Conservation (phyloP, 2,113 vertebrate genomes). For the Neotragus moschatus region DNA sequence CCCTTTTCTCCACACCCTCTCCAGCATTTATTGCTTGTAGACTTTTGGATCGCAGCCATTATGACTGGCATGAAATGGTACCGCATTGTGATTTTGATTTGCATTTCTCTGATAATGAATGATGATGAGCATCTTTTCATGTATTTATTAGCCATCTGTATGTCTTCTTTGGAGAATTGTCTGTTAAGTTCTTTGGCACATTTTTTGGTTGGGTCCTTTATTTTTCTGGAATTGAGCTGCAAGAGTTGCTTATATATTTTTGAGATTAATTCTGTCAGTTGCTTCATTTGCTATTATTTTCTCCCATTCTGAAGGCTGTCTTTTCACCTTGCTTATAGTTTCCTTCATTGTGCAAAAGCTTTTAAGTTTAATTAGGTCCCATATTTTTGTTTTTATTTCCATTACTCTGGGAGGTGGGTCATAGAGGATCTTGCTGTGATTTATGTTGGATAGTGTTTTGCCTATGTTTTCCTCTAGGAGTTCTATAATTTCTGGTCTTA, state of each 20-base stretch:
- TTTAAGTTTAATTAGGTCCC: background rate
- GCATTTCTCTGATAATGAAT: background rate
- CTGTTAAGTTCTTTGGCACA: background rate
- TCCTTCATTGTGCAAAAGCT: background rate
- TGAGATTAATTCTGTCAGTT: background rate
- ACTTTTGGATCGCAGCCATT: background rate
- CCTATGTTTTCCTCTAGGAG: background rate
- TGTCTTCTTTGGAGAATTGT: background rate
- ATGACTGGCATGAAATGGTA: background rate
- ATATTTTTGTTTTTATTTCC: background rate
- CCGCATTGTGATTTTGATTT: background rate
- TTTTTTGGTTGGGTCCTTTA: background rate
- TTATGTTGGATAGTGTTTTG: background rate
- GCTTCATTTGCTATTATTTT: background rate
- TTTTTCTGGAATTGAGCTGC: background rate
- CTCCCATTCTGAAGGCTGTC: background rate
- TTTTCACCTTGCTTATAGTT: background rate
- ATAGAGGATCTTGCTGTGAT: background rate
- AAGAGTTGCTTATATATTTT: background rate
- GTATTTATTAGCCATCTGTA: background rate
- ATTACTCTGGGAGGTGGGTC: background rate
- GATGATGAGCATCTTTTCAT: background rate
- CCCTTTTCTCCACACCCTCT: too few relatives aligned
- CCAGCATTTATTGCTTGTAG: background rate
- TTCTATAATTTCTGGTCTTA: background rate